Conservation (phyloP, 2,888 invertebrate species). For the Leptarthrus brevirostris region DNA sequence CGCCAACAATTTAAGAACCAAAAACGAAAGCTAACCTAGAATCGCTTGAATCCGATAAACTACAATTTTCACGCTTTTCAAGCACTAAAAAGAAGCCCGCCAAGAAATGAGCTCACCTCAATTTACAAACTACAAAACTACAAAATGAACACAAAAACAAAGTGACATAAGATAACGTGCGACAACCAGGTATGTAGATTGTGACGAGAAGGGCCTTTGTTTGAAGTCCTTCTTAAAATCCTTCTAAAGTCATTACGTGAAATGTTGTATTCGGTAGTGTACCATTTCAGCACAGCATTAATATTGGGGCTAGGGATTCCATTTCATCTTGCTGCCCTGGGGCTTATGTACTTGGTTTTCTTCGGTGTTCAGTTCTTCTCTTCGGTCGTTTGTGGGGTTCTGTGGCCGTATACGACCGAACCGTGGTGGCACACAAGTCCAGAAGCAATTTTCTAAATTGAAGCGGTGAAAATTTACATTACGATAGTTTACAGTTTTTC, state of each 20-base stretch:
- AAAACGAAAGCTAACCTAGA: too few species aligned
- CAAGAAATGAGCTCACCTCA: too few species aligned
- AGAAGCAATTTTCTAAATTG: slow-evolving; percentile 53
- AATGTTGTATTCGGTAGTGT: slow-evolving; percentile 3
- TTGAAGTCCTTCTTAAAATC: background rate
- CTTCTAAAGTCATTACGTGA: slow-evolving; percentile 7
- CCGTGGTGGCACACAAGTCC: slow-evolving; percentile 34
- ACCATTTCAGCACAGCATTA: too few species aligned
- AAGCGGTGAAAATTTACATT: slow-evolving; percentile 52
- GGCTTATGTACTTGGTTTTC: background rate
- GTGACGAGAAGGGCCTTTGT: slow-evolving; percentile 1
- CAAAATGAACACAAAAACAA: too few species aligned
- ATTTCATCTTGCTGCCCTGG: background rate
- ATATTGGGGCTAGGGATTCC: background rate
- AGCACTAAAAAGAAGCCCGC: too few species aligned
- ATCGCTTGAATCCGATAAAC: too few species aligned
- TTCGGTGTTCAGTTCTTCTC: slow-evolving; percentile 3
- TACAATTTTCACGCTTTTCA: too few species aligned
- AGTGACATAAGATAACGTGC: too few species aligned
- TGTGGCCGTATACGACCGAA: too few species aligned
- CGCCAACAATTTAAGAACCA: too few species aligned
- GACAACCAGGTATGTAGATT: background rate
- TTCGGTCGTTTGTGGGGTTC: background rate
- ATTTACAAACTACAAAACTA: too few species aligned
- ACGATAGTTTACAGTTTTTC: slow-evolving; percentile 39